Conservation (phyloP, 2,113 vertebrate genomes). For the Mungos mungo region DNA sequence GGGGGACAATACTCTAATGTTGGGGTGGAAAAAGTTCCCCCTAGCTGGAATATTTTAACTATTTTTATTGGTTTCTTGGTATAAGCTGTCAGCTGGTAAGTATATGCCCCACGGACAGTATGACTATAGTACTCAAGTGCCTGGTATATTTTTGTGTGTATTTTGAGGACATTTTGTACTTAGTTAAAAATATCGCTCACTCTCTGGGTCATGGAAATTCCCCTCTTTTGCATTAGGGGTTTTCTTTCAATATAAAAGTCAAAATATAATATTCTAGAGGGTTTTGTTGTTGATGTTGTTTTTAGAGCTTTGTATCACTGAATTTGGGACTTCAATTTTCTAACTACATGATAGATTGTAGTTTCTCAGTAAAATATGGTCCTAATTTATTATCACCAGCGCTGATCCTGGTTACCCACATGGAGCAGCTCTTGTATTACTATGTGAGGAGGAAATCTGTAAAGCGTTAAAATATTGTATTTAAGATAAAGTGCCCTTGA, state of each 20-base stretch:
- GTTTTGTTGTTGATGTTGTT: neutral
- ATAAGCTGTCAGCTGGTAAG: neutral
- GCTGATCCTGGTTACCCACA: neutral
- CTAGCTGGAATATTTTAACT: neutral
- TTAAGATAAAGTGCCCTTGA: constrained; percentile 63
- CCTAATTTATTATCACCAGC: neutral
- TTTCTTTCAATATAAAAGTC: neutral
- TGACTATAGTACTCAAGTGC: neutral
- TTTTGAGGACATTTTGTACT: neutral
- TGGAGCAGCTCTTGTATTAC: constrained; percentile 36
- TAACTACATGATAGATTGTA: neutral
- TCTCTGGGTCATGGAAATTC: neutral
- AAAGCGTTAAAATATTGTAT: constrained; percentile 58
- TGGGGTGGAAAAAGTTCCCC: neutral
- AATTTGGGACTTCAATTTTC: neutral
- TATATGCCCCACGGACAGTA: neutral
- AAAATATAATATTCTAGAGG: neutral
- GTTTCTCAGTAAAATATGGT: neutral
- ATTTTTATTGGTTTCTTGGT: neutral
- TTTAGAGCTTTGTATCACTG: neutral
- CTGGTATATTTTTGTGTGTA: neutral
- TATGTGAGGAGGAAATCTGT: constrained; percentile 61
- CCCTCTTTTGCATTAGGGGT: neutral
- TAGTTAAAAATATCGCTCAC: neutral
- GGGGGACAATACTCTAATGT: neutral